phyloP scores from a whole-genome alignment of 92 coral and sea anemone genomes.

The Heliopora coerulea region DNA sequence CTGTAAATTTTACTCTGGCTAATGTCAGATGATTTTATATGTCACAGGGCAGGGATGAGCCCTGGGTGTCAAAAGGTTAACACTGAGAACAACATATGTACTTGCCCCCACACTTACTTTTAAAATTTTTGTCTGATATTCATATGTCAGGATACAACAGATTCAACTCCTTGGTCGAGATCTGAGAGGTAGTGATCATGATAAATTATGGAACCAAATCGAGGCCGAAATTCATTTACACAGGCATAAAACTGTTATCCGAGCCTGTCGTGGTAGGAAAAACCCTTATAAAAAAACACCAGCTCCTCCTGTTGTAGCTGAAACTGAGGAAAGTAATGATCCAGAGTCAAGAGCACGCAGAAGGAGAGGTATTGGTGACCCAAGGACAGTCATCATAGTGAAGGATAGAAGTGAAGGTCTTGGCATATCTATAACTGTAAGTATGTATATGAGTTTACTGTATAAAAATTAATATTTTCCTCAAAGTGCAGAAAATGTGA shows the following conservation, averaged over 20 bases:
- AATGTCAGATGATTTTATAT: too few relatives aligned
- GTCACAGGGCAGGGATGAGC: too few relatives aligned
- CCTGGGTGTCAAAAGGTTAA: too few relatives aligned
- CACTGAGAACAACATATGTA: too few relatives aligned
- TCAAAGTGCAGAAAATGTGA: too few relatives aligned
- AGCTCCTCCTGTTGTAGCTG: conserved; percentile 78
- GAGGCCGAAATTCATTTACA: conserved; percentile 99
- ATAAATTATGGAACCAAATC: conserved; percentile 94
- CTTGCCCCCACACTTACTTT: too few relatives aligned
- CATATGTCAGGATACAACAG: conserved; percentile 96
- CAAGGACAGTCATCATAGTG: conserved; percentile 76
- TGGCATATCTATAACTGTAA: conserved; percentile 94
- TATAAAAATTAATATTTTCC: too few relatives aligned
- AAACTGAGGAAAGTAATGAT: conserved; percentile 64
- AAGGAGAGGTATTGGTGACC: conserved; percentile 95
- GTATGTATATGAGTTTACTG: not conserved
- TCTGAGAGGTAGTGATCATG: conserved; percentile 90
- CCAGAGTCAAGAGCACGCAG: conserved; percentile 71
- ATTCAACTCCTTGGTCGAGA: conserved; percentile 95
- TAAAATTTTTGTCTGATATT: too few relatives aligned
- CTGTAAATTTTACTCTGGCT: too few relatives aligned
- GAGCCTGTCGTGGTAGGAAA: conserved; percentile 98
- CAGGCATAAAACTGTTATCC: conserved; percentile 93
- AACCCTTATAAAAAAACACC: conserved; percentile 94
- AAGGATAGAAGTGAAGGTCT: conserved; percentile 88